Conservation (phyloP, 2,888 invertebrate genomes). For the Chorisops tibialis region DNA sequence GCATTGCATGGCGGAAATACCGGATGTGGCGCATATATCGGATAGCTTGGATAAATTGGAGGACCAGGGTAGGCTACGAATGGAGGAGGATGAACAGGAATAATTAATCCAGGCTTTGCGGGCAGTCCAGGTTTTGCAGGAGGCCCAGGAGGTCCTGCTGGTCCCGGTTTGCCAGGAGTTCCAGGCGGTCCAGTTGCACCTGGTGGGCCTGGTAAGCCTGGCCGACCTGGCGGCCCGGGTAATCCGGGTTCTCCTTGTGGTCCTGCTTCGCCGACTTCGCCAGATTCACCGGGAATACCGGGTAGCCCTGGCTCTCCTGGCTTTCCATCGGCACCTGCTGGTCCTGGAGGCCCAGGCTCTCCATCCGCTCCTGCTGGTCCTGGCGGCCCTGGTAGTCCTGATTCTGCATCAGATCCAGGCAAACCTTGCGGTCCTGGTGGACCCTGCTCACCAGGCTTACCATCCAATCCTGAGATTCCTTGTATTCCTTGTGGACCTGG, state of each 20-base stretch:
- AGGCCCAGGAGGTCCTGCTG: background rate
- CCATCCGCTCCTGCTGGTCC: background rate
- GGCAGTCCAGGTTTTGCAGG: background rate
- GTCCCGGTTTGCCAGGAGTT: background rate
- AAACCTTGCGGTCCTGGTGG: background rate
- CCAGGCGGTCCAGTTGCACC: background rate
- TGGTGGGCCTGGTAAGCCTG: background rate
- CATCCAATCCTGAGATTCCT: background rate
- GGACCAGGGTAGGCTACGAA: background rate
- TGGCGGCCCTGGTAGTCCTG: background rate
- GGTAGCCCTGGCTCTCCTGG: slow-evolving; percentile 51
- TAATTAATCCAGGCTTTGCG: background rate
- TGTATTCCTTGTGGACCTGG: background rate
- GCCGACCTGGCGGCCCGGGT: background rate
- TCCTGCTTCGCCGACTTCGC: slow-evolving; percentile 38
- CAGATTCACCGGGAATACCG: slow-evolving; percentile 67
- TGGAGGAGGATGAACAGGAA: background rate
- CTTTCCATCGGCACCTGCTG: background rate
- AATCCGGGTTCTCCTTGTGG: background rate
- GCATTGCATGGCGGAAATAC: background rate
- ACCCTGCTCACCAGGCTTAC: background rate
- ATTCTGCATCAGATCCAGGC: background rate
- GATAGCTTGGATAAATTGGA: slow-evolving; percentile 9
- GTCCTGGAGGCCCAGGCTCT: background rate
- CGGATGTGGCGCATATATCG: slow-evolving; percentile 1